These are phyloP conservation scores for Proales similis DNA, from an alignment of 1,140 invertebrate species.

Conservation along the genomic window DNA sequence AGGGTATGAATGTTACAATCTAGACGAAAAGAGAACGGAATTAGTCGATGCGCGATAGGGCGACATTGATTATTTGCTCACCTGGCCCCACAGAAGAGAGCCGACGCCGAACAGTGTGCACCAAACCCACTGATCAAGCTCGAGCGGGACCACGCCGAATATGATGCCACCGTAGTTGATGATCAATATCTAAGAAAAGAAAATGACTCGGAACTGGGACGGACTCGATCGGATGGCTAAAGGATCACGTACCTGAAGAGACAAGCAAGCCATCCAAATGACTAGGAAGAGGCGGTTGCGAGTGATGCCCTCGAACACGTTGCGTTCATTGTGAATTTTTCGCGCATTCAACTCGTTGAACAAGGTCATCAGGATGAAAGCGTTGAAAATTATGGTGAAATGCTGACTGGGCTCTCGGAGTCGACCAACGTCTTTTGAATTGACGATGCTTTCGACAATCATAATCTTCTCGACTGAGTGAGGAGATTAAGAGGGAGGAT, in stretches of 20 bases:
- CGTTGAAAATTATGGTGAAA: constrained; percentile 98
- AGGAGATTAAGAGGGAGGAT: constrained; percentile 4
- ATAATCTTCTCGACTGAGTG: constrained; percentile 64
- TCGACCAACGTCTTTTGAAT: constrained; percentile 43
- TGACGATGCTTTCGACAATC: constrained; percentile 77
- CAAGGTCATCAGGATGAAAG: constrained; percentile 99
- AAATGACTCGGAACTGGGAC: constrained; percentile 18
- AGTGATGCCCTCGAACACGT: constrained; percentile 80
- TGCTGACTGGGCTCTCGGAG: constrained; percentile 78
- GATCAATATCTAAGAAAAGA: constrained; percentile 71
- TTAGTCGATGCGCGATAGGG: no score
- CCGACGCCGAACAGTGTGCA: constrained; percentile 94
- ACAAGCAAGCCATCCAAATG: constrained; percentile 89
- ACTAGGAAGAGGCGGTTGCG: constrained; percentile 96
- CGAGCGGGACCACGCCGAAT: constrained; percentile 81
- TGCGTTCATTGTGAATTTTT: constrained; percentile 97
- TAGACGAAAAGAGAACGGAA: no score
- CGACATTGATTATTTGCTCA: no score
- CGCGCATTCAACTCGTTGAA: constrained; percentile 99
- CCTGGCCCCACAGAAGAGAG: constrained; percentile 90
- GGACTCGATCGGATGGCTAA: not conserved
- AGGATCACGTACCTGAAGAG: constrained; percentile 67
- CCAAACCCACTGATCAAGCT: constrained; percentile 95
- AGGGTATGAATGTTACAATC: no score
- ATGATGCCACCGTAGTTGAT: constrained; percentile 92